Conservation (phyloP, 2,888 invertebrate genomes). For the Aradus depressus region DNA sequence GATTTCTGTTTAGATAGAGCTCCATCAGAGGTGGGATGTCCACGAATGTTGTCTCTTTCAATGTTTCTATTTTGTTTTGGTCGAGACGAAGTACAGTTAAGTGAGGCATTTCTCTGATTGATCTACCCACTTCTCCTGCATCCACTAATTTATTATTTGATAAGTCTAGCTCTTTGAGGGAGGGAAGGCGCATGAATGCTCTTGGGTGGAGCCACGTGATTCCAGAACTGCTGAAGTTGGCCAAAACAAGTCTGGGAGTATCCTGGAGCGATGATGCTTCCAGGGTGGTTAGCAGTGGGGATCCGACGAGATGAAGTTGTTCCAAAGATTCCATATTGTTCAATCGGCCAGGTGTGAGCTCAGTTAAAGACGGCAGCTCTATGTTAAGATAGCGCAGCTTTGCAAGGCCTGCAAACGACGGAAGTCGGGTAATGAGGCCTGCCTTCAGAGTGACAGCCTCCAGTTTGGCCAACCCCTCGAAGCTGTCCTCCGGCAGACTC, state of each 20-base stretch:
- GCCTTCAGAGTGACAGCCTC: slow-evolving; percentile 77
- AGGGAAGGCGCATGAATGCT: slow-evolving; percentile 59
- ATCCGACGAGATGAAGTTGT: slow-evolving; percentile 59
- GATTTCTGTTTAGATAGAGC: slow-evolving; percentile 52
- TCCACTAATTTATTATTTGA: slow-evolving; percentile 62
- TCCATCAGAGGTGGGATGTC: slow-evolving; percentile 59
- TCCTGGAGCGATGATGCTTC: slow-evolving; percentile 63
- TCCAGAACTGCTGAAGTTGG: slow-evolving; percentile 67
- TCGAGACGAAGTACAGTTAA: slow-evolving; percentile 59
- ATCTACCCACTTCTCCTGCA: slow-evolving; percentile 68
- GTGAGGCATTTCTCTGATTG: slow-evolving; percentile 60
- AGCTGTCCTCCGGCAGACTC: slow-evolving; percentile 65
- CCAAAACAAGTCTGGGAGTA: slow-evolving; percentile 52
- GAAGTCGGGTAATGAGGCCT: slow-evolving; percentile 60
- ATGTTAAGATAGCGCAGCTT: slow-evolving; percentile 48
- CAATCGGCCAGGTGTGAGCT: slow-evolving; percentile 28
- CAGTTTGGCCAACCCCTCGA: slow-evolving; percentile 58
- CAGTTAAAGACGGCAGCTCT: slow-evolving; percentile 31
- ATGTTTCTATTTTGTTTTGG: slow-evolving; percentile 55
- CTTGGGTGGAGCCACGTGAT: slow-evolving; percentile 68
- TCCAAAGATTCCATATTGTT: slow-evolving; percentile 56
- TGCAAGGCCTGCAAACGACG: slow-evolving; percentile 56
- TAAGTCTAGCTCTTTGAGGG: slow-evolving; percentile 55
- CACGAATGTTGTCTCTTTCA: slow-evolving; percentile 67
- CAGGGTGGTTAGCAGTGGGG: slow-evolving; percentile 49